Base-by-base conservation (phyloP, 2,113 vertebrate genomes). In the Coregonus clupeaformis region DNA sequence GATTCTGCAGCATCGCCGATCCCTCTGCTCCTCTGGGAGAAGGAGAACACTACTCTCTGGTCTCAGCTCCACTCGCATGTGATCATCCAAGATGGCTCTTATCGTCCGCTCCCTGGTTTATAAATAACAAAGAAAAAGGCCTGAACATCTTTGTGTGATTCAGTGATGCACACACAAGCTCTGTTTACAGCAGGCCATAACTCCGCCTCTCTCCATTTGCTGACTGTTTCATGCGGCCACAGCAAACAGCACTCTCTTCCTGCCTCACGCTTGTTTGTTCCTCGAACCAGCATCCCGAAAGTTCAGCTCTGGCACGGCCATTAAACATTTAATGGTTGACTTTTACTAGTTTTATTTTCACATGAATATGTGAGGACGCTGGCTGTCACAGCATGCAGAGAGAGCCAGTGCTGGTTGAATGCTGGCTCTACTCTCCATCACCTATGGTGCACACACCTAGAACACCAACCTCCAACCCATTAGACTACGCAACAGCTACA, bases 291-390 rank as follows among this genome's bases (percentile, higher is more conserved):
- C 59, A 30, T 30, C 74, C 57, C 5, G 13, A 81, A 85, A 83
- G 85, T 89, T 80, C 84, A 82, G 75, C 75, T 68, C 72, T 66
- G 69, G 79, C 67, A 84, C 24, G 4, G 42, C 79, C 71, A 89
- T 90, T 71, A 92, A 92, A 90, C 73, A 89, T 91, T 91, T 69
- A 91, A 1, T 63, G 3, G 70, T 66, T 79, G 83, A 88, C 84
- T 87, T 86, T 89, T 85, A 80, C 80, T n/a, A n/a, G n/a, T n/a
- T n/a, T n/a, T n/a, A n/a, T n/a, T n/a, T n/a, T n/a, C n/a, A n/a
- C 76, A 90, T 87, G 70, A 89, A 91, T 90, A 91, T 88, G 82
- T 42, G 74, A 85, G 68, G 75, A 75, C 69, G 29, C 78, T 79
- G 69, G 29, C 78, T 79, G 69, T 49, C 72, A 69, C 3, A n/a